These are phyloP conservation scores for Aelia acuminata DNA, from an alignment of 2,888 invertebrate species.

Conservation along the genomic window DNA sequence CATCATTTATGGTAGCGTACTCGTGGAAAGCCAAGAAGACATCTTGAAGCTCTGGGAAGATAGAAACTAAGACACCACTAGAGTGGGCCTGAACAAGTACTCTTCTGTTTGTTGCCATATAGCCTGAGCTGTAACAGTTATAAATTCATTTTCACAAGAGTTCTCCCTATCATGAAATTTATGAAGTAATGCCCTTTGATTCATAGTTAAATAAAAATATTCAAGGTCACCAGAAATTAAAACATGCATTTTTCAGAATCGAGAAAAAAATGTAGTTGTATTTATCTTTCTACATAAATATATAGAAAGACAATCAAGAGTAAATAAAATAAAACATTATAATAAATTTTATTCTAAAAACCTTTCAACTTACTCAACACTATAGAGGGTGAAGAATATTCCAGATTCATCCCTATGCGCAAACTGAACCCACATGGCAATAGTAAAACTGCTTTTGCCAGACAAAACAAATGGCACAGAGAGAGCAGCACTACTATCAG, in stretches of 20 bases:
- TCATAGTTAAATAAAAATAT: neutral
- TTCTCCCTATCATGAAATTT: neutral
- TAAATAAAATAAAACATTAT: neutral
- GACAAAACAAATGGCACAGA: slow-evolving; percentile 89
- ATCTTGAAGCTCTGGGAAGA: slow-evolving; percentile 90
- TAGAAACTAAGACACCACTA: slow-evolving; percentile 91
- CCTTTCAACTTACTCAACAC: slow-evolving; percentile 72
- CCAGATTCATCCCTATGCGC: slow-evolving; percentile 92
- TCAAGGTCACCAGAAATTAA: neutral
- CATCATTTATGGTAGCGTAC: slow-evolving; percentile 94
- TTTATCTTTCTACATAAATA: neutral
- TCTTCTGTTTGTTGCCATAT: slow-evolving; percentile 82
- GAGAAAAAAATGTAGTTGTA: neutral
- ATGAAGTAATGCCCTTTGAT: neutral
- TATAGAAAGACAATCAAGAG: neutral
- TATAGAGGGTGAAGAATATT: slow-evolving; percentile 93
- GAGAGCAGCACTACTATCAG: slow-evolving; percentile 92
- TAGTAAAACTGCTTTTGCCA: slow-evolving; percentile 83
- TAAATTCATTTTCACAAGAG: neutral
- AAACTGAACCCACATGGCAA: slow-evolving; percentile 97
- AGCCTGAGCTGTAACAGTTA: slow-evolving; percentile 77
- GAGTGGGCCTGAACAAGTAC: slow-evolving; percentile 93
- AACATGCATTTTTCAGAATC: neutral
- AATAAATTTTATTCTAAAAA: neutral
- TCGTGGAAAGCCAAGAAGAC: slow-evolving; percentile 92